Evolutionary conservation across 1,140 invertebrate genomes (phyloP).

Genomic region (Zaprionus capensis): DNA sequence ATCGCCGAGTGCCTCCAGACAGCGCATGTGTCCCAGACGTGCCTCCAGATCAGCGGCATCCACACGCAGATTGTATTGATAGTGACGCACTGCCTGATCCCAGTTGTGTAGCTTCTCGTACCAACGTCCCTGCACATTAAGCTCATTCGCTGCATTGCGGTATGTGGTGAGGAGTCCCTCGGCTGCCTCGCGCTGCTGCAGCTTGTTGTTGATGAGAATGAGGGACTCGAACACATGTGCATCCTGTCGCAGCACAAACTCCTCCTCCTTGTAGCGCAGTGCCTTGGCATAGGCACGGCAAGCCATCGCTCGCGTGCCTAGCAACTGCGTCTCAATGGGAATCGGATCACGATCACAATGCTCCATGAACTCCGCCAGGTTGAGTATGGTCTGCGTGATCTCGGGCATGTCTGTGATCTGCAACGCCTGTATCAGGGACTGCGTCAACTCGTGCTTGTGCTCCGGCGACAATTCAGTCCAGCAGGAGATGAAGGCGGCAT

Average conservation of each 20-base stretch:
- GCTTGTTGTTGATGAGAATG: constrained; percentile 99
- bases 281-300: constrained; percentile 97
- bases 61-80: constrained; percentile 88
- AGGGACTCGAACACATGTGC: constrained; percentile 95
- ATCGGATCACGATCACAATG: constrained; percentile 98
- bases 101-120: constrained; percentile 99
- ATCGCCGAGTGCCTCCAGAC: constrained; percentile 97
- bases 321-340: constrained; percentile 93
- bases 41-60: constrained; percentile 91
- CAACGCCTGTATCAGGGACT: constrained; percentile 94
- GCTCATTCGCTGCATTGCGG: constrained; percentile 87
- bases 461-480: constrained; percentile 96
- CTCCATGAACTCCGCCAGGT: constrained; percentile 99
- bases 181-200: constrained; percentile 99
- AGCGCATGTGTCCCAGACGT: constrained; percentile 97
- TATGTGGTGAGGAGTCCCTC: constrained; percentile 96
- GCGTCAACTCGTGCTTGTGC: constrained; percentile 94
- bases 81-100: constrained; percentile 97
- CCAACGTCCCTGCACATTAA: constrained; percentile 96
- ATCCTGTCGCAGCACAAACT: constrained; percentile 89
- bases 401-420: constrained; percentile 97
- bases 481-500: constrained; percentile 99
- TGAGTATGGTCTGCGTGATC: constrained; percentile 98
- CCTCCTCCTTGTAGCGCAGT: constrained; percentile 99
- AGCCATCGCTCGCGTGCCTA: constrained; percentile 93